phyloP scores from a whole-genome alignment of 2,797 vertebrate species.

The Typhlichthys eigenmanni region DNA sequence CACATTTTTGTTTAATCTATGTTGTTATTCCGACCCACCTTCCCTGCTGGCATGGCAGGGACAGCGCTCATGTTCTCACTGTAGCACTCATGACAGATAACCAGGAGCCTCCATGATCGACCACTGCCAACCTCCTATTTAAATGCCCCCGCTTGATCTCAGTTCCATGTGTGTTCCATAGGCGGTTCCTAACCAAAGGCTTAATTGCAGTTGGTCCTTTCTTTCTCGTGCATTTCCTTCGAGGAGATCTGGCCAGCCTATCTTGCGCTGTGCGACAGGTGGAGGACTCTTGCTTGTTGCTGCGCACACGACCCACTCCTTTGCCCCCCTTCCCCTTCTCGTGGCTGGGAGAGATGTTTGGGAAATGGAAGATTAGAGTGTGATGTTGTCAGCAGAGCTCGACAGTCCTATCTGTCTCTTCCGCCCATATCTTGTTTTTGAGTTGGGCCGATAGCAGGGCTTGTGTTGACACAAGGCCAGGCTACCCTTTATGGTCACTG shows the following conservation, averaged over 20 bases:
- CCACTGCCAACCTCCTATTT: constrained; percentile 35
- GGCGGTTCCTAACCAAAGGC: background rate
- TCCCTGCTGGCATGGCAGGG: constrained; percentile 23
- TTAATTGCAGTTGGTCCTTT: constrained; percentile 21
- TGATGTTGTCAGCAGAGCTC: constrained; percentile 40
- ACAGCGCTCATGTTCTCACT: constrained; percentile 61
- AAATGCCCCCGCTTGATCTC: constrained; percentile 33
- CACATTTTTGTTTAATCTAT: background rate
- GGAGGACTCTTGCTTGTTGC: constrained; percentile 45
- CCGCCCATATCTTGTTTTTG: constrained; percentile 15
- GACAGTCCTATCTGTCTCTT: constrained; percentile 24
- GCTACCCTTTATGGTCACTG: constrained; percentile 46
- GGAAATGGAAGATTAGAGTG: constrained; percentile 72
- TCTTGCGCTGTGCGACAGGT: constrained; percentile 44
- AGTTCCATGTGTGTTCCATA: constrained; percentile 23
- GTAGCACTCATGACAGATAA: constrained; percentile 58
- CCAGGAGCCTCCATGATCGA: constrained; percentile 46
- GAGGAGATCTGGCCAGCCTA: background rate
- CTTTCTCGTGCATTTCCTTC: background rate
- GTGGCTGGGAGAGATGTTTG: constrained; percentile 61
- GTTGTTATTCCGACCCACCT: constrained; percentile 4
- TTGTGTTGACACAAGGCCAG: constrained; percentile 42
- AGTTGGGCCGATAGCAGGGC: constrained; percentile 35
- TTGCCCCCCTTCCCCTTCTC: constrained; percentile 48
- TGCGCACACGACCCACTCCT: constrained; percentile 69